phyloP scores from a whole-genome alignment of 2,797 vertebrate genomes.

The Malacoraja senta region DNA sequence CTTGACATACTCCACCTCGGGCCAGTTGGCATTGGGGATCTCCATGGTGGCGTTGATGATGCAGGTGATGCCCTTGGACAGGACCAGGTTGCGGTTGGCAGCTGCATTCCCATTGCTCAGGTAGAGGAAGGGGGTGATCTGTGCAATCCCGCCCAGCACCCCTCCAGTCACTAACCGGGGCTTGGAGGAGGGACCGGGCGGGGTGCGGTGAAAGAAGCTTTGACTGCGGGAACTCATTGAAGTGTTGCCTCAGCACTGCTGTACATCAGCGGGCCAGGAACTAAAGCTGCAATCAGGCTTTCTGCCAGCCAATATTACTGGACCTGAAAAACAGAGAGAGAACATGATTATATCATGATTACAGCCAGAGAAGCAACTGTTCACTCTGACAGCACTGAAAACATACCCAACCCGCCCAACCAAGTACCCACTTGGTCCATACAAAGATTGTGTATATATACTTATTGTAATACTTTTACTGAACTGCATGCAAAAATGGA shows the following conservation, averaged over 20 bases:
- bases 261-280: no score
- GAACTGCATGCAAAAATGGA: no score
- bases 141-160: constrained; percentile 82
- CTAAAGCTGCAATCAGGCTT: background rate
- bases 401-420: no score
- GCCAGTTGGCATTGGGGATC: constrained; percentile 96
- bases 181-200: constrained; percentile 58
- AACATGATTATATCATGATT: background rate
- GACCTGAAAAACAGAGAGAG: background rate
- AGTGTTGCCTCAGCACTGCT: constrained; percentile 35
- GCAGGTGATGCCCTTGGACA: constrained; percentile 89
- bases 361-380: background rate
- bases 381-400: no score
- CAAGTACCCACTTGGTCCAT: no score
- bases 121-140: constrained; percentile 89
- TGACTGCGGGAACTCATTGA: constrained; percentile 89
- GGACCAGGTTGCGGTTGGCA: constrained; percentile 85
- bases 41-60: constrained; percentile 94
- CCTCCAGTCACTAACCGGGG: constrained; percentile 80
- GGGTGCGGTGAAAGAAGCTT: constrained; percentile 74
- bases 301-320: constrained; percentile 7
- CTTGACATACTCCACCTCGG: constrained; percentile 89
- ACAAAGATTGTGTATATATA: no score
- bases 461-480: no score
- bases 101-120: constrained; percentile 88